phyloP scores from a whole-genome alignment of 2,888 invertebrate genomes.

The Lamproptera curius region DNA sequence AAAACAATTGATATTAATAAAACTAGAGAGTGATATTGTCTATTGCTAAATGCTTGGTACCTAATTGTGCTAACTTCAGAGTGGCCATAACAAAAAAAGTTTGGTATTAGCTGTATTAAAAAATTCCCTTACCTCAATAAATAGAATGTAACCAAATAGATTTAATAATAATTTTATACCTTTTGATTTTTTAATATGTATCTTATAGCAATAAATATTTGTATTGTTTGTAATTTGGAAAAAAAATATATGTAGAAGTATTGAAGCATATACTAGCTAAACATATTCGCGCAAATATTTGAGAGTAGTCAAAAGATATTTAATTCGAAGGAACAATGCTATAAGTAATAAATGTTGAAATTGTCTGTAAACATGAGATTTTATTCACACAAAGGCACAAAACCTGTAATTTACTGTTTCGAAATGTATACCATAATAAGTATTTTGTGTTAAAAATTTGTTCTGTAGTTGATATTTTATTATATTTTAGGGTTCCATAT shows the following conservation, averaged over 20 bases:
- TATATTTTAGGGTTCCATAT: constrained; percentile 19
- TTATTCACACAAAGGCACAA: constrained; percentile 19
- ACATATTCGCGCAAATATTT: constrained; percentile 1
- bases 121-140: constrained; percentile 18
- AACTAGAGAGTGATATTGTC: not conserved
- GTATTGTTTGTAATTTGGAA: too few species aligned
- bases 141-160: constrained; percentile 12
- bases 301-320: constrained; percentile 1
- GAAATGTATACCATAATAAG: constrained; percentile 17
- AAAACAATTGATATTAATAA: not conserved
- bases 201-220: too few species aligned
- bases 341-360: constrained; percentile 13
- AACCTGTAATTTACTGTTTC: constrained; percentile 15
- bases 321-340: not conserved
- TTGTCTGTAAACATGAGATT: constrained; percentile 17
- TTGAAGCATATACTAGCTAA: too few species aligned
- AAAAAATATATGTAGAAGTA: too few species aligned
- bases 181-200: too few species aligned
- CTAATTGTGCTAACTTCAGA: not conserved
- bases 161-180: constrained; percentile 9
- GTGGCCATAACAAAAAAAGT: not conserved
- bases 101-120: constrained; percentile 4
- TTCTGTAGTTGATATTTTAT: constrained; percentile 18
- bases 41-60: not conserved
- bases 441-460: constrained; percentile 18